phyloP scores from a whole-genome alignment of 2,888 invertebrate species.

The Mellilla xanthometata region DNA sequence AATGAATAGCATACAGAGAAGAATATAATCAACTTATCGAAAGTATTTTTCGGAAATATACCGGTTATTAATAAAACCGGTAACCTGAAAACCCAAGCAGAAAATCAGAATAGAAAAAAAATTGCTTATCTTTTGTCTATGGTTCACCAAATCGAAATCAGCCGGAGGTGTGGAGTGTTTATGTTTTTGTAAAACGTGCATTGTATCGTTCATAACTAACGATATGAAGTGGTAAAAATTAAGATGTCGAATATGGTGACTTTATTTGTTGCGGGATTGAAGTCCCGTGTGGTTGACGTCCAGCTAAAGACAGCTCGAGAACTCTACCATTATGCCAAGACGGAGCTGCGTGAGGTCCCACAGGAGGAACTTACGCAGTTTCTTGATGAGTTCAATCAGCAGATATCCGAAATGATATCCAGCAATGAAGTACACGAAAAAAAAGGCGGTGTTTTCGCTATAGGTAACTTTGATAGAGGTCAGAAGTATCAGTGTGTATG shows the following conservation, averaged over 20 bases:
- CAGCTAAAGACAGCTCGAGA: slow-evolving; percentile 94
- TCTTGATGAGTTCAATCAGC: slow-evolving; percentile 97
- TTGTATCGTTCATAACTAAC: slow-evolving; percentile 21
- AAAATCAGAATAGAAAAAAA: background rate
- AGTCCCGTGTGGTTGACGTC: slow-evolving; percentile 93
- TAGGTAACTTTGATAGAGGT: slow-evolving; percentile 79
- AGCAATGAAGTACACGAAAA: slow-evolving; percentile 96
- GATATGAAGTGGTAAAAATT: slow-evolving; percentile 34
- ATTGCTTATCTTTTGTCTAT: background rate
- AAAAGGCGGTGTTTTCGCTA: slow-evolving; percentile 97
- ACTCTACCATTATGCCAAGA: slow-evolving; percentile 94
- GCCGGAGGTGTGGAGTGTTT: slow-evolving; percentile 32
- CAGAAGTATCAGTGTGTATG: too few species aligned
- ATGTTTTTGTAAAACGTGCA: slow-evolving; percentile 36
- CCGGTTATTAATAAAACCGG: too few species aligned
- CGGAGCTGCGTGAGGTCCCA: slow-evolving; percentile 94
- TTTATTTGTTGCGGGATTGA: slow-evolving; percentile 92
- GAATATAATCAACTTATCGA: slow-evolving; percentile 14
- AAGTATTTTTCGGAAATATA: background rate
- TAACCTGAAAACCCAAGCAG: background rate
- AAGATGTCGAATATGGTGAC: slow-evolving; percentile 84
- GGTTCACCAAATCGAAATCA: slow-evolving; percentile 22
- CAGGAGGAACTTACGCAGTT: slow-evolving; percentile 95
- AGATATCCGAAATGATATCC: slow-evolving; percentile 98
- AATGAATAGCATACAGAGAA: background rate